phyloP scores from a whole-genome alignment of 2,113 vertebrate genomes.

The Stomatorhinus ivindoensis region DNA sequence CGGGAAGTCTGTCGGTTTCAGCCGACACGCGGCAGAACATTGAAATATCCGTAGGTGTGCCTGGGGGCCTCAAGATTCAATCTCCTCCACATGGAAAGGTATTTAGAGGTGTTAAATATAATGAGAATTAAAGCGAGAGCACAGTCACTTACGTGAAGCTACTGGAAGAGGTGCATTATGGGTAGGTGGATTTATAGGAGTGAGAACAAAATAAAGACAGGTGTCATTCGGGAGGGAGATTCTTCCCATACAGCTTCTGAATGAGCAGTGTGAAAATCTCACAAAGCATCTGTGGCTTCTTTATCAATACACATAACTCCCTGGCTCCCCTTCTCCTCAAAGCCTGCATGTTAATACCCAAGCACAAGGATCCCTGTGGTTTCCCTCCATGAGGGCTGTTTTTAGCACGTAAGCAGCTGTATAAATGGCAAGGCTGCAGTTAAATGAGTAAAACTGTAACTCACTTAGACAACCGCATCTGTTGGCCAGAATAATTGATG shows the following conservation, averaged over 20 bases:
- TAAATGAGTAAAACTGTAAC: conserved; percentile 1
- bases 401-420: background rate
- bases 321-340: background rate
- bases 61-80: background rate
- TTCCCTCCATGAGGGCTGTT: background rate
- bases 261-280: background rate
- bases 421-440: background rate
- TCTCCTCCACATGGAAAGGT: background rate
- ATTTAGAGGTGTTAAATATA: background rate
- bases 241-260: background rate
- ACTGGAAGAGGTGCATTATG: background rate
- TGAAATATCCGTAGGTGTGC: conserved; percentile 1
- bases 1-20: background rate
- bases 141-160: background rate
- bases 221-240: background rate
- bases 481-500: conserved; percentile 1
- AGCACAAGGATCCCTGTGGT: background rate
- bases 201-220: background rate
- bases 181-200: background rate
- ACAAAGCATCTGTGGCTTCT: background rate
- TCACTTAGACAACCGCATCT: background rate
- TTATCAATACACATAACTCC: background rate
- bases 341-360: background rate
- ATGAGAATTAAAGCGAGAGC: background rate
- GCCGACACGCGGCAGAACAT: background rate